Base-by-base conservation (phyloP, 2,797 vertebrate species). In the Mareca penelope region DNA sequence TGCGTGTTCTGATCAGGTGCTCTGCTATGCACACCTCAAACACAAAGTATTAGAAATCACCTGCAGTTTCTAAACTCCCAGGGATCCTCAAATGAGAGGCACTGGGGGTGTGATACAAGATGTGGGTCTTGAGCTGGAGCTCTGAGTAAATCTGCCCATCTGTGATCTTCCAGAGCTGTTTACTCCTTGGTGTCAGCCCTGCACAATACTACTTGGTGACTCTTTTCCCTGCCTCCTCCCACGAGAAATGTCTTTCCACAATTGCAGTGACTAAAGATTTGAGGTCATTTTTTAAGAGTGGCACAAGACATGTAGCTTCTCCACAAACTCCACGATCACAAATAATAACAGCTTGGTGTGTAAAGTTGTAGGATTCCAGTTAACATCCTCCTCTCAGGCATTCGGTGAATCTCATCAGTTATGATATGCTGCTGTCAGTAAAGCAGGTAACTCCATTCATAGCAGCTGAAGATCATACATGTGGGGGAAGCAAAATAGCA, bases 231-330 rank as follows among this genome's bases (percentile, higher is more conserved):
- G 44, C 24, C 48, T 42, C 79, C 79, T 89, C 48, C 52, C 60
- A 52, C 23, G 64, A 48, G 31, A 86, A 64, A 60, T 48, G 37
- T 81, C 17, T 13, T 70, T 15, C 44, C 10, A 4, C 50, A 85
- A 75, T 57, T 35, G 14, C 24, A 44, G 11, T n/a, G 12, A 60
- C 60, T 79, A 10, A 80, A 70, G 33, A 80, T 71, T 89, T 85
- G 70, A 91, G n/a, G 63, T 40, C 35, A 67, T 4, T 93, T 93
- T 94, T 93, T 85, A 79, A 77, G 52, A 83, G 15, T 28, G 39
- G 12, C 31, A 35, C 67, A 80, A 50, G 46, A 85, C 28, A 53
- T 33, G 12, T 59, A 39, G 12, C 24, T 88, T 80, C 33, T 89
- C 28, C 44, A 33, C 76, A 40, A 88, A 64, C 31, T 84, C 44